phyloP scores from a whole-genome alignment of 2,797 vertebrate species.

The Oreonectes daqikongensis region DNA sequence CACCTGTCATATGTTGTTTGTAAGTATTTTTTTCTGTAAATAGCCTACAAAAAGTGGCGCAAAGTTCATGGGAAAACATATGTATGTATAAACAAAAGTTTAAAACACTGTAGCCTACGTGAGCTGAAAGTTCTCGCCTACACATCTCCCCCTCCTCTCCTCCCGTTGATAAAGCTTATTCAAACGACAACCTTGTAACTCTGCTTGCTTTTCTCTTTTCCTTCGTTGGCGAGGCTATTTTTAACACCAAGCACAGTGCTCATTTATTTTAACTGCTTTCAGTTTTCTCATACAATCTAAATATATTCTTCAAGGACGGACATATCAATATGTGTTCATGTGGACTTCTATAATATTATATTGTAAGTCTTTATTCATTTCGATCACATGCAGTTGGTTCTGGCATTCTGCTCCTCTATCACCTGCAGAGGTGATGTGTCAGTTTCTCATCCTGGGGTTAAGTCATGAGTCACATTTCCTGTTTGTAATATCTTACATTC shows the following conservation, averaged over 20 bases:
- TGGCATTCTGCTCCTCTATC: neutral
- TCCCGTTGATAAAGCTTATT: constrained; percentile 44
- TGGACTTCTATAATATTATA: neutral
- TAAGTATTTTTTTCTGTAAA: too few relatives aligned
- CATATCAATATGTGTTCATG: neutral
- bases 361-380: neutral
- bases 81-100: constrained; percentile 27
- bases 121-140: constrained; percentile 43
- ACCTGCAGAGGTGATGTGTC: neutral
- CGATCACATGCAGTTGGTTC: constrained; percentile 1
- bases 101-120: constrained; percentile 35
- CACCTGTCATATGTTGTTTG: too few relatives aligned
- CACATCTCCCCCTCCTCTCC: constrained; percentile 42
- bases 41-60: too few relatives aligned
- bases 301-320: constrained; percentile 31
- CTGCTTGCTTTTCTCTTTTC: constrained; percentile 46
- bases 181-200: constrained; percentile 53
- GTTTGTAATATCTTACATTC: constrained; percentile 37
- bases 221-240: constrained; percentile 52
- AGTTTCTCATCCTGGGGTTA: constrained; percentile 14
- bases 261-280: constrained; percentile 12
- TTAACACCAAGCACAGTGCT: constrained; percentile 46
- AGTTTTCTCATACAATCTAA: constrained; percentile 33
- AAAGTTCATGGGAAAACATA: neutral
- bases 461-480: constrained; percentile 34